Base-by-base conservation (phyloP, 2,888 invertebrate species). In the Pimpla rufipes region DNA sequence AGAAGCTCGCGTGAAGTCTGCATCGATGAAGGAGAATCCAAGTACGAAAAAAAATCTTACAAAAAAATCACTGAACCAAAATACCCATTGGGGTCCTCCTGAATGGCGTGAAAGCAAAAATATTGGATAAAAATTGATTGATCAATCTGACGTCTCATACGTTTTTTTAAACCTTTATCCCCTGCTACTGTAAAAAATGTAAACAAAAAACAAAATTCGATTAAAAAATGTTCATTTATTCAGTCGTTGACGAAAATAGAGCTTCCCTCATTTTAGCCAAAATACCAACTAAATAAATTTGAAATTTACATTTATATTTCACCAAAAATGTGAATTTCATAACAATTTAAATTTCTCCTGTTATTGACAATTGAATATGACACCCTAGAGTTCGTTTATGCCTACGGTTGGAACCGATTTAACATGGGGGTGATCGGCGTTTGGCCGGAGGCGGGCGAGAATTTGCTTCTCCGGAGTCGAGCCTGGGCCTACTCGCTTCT, bases 391-490 rank as follows among this genome's bases (percentile, higher is more conserved):
- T 87, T 81, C 55, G 42, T 78, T 40, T 73, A 86, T 29, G 83
- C 83, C 5, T 81, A 81, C 23, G 86, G 88, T 8, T 89, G 88
- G 85, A 88, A 89, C 47, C 81, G 86, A n/a, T 79, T 86, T 13
- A 86, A 80, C 16, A 85, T 89, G 85, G 83, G 11, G 1, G 75
- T 85, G 16, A 67, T 88, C 29, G 90, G 90, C 2, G 40, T 73
- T 42, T 83, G 83, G 82, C 74, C 79, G 8, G 45, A 81, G 45
- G 13, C 71, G 37, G 75, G 70, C 18, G 79, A 87, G 16, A 50
- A 50, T 59, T 64, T 81, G 13, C 11, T 83, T 10, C 57, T 70
- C 13, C 87, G 84, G 74, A 45, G 68, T 66, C 77, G 83, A n/a
- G 80, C 79, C 23, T 80, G 79, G 77, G 50, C 64, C 0, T 81